Evolutionary conservation across 1,140 invertebrate species (phyloP).

Genomic region (Brachionus rotundiformis): DNA sequence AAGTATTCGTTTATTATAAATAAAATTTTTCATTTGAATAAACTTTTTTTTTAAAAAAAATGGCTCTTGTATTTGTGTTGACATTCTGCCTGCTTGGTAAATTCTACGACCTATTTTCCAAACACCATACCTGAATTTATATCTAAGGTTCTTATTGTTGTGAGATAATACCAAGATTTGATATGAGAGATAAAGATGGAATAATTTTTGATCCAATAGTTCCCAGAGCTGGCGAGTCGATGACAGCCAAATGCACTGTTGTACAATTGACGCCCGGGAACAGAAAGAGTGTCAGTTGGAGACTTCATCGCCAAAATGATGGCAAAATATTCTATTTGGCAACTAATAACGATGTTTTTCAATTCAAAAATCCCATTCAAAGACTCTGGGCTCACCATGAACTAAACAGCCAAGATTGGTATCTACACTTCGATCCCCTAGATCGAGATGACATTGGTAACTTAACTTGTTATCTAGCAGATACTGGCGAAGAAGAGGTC

Average conservation of each 20-base stretch:
- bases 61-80: background rate
- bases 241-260: conserved; percentile 47
- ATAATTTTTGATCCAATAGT: conserved; percentile 50
- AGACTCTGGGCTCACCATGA: conserved; percentile 39
- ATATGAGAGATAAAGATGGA: conserved; percentile 51
- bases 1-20: background rate
- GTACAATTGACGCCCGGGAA: conserved; percentile 41
- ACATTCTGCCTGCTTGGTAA: background rate
- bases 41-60: background rate
- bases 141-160: background rate
- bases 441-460: conserved; percentile 50
- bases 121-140: background rate
- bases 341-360: conserved; percentile 35
- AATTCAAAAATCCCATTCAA: conserved; percentile 52
- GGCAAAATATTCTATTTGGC: conserved; percentile 48
- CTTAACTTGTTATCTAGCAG: conserved; percentile 35
- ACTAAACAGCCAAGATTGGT: conserved; percentile 39
- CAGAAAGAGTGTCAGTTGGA: conserved; percentile 46
- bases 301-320: conserved; percentile 43
- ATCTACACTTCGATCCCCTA: conserved; percentile 44
- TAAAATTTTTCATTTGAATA: background rate
- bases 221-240: conserved; percentile 47
- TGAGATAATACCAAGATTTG: conserved; percentile 47
- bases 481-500: conserved; percentile 49
- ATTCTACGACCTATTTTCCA: background rate